A percentile compares a stretch with the other conserved stretches of the same genome.
phyloP scores from a whole-genome alignment of 2,888 invertebrate species.

The Pegoplata infirma region DNA sequence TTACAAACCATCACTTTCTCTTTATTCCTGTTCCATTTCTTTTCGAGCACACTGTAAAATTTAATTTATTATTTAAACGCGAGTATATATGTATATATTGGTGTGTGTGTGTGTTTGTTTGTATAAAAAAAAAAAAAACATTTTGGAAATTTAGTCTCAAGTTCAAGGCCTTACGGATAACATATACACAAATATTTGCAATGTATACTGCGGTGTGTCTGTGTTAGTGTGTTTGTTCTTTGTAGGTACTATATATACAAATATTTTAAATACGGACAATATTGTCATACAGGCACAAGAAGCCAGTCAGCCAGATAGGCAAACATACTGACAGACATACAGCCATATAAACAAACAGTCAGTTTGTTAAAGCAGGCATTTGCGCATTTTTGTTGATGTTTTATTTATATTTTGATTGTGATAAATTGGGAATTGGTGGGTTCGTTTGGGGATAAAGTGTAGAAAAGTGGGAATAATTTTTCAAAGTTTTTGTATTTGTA shows the following conservation, averaged over 20 bases:
- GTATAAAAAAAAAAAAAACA: constrained; percentile 67
- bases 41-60: constrained; percentile 5
- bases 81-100: constrained; percentile 46
- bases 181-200: constrained; percentile 49
- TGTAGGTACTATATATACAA: no score
- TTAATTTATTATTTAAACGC: constrained; percentile 32
- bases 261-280: constrained; percentile 28
- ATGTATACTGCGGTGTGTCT: constrained; percentile 4
- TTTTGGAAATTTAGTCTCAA: constrained; percentile 79
- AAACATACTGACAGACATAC: neutral
- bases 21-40: neutral
- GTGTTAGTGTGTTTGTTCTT: neutral
- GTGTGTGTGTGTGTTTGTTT: constrained; percentile 47
- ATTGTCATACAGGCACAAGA: constrained; percentile 22
- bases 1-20: no score
- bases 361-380: constrained; percentile 5
- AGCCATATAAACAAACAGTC: neutral
- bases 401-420: constrained; percentile 31
- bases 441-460: constrained; percentile 59
- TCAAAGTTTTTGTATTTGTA: constrained; percentile 50
- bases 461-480: constrained; percentile 57
- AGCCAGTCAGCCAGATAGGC: neutral
- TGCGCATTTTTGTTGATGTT: constrained; percentile 15
- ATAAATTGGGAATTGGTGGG: constrained; percentile 47
- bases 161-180: constrained; percentile 79